Conservation (phyloP, 2,797 vertebrate species). For the Erethizon dorsatum region DNA sequence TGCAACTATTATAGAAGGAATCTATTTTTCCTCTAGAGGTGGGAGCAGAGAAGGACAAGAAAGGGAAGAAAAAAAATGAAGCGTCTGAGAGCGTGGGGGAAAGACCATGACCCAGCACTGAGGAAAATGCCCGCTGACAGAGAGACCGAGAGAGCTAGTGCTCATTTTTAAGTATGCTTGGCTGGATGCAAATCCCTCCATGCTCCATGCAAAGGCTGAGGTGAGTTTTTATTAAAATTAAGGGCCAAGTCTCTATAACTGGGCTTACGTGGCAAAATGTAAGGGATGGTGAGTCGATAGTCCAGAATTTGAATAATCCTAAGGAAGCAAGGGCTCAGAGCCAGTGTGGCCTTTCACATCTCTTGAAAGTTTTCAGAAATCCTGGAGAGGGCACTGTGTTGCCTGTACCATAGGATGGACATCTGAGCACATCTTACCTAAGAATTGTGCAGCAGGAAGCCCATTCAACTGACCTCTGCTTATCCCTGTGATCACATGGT, state of each 20-base stretch:
- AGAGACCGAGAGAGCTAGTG: neutral
- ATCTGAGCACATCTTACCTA: neutral
- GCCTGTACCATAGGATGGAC: neutral
- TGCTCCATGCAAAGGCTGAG: neutral
- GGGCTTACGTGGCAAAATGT: neutral
- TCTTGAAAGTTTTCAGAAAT: neutral
- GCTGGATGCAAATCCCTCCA: neutral
- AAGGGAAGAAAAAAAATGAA: neutral
- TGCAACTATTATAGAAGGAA: neutral
- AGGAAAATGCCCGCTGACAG: neutral
- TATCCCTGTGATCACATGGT: neutral
- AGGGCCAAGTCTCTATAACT: neutral
- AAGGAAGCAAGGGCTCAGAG: neutral
- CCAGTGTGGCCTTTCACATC: neutral
- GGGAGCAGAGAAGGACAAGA: neutral
- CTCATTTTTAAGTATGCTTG: neutral
- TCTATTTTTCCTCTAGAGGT: neutral
- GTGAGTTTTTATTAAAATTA: slow-evolving; percentile 38
- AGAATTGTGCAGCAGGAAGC: neutral
- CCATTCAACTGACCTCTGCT: neutral
- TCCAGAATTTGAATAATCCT: neutral
- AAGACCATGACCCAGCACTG: neutral
- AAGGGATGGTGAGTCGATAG: neutral
- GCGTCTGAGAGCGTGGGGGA: neutral
- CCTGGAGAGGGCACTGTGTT: neutral